Percentiles rank a stretch among this genome's conserved stretches.
Conservation (phyloP, 2,888 invertebrate genomes). For the Gisinianus flammeolus region DNA sequence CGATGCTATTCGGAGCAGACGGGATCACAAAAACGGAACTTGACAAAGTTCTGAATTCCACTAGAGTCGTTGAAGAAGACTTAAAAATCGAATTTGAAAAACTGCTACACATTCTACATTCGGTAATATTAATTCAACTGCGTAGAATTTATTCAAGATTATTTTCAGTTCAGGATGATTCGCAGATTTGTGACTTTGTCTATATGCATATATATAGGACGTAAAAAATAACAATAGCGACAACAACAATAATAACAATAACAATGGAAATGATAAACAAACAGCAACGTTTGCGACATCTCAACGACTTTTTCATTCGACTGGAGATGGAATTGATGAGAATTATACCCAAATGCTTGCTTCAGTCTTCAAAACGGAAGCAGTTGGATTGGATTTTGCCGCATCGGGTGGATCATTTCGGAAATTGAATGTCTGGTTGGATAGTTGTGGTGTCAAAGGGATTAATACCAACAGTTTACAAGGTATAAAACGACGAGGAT, state of each 20-base stretch:
- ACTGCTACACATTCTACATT: too few species aligned
- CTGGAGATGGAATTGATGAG: not conserved
- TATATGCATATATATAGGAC: too few species aligned
- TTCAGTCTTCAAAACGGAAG: constrained; percentile 2
- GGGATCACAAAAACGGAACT: constrained; percentile 1
- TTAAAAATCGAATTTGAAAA: constrained; percentile 9
- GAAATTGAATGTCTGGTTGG: constrained; percentile 9
- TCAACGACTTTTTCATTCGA: constrained; percentile 9
- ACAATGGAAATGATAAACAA: not conserved
- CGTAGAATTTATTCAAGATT: too few species aligned
- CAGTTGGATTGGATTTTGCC: constrained; percentile 4
- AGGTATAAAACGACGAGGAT: too few species aligned
- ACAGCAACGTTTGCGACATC: not conserved
- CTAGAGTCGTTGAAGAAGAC: constrained; percentile 7
- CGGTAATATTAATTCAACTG: too few species aligned
- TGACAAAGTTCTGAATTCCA: not conserved
- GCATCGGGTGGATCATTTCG: not conserved
- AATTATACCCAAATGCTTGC: not conserved
- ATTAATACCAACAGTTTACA: not conserved
- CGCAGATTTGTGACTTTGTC: too few species aligned
- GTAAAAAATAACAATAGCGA: not conserved
- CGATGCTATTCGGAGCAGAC: not conserved
- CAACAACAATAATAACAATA: constrained; percentile 5
- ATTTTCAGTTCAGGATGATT: too few species aligned
- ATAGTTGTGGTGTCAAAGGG: not conserved